These are phyloP conservation scores for Coptodon rendalli DNA, from an alignment of 2,113 vertebrate genomes.

Conservation along the genomic window DNA sequence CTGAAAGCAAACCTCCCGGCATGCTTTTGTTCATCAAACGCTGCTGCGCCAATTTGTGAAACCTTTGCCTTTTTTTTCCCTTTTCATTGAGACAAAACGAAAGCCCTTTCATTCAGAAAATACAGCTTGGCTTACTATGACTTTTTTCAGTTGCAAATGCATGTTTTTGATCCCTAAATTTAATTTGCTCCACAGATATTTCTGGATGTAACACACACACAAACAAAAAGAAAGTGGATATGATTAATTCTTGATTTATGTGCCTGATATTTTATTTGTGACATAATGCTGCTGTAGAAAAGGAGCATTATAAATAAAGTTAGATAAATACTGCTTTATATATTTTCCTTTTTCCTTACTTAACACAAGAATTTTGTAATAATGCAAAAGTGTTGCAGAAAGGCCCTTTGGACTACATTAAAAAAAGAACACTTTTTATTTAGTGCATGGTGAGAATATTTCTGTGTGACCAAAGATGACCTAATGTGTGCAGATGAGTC, in stretches of 20 bases:
- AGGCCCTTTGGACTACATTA: neutral
- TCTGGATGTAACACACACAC: neutral
- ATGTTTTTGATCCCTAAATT: neutral
- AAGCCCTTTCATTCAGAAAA: neutral
- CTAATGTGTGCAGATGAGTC: slow-evolving; percentile 27
- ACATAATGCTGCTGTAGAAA: neutral
- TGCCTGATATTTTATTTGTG: neutral
- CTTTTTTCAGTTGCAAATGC: neutral
- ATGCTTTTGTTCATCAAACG: slow-evolving; percentile 1
- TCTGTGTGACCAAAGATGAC: neutral
- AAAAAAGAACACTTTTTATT: neutral
- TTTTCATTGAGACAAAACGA: neutral
- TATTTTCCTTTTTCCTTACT: neutral
- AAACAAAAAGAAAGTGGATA: neutral
- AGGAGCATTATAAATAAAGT: slow-evolving; percentile 11
- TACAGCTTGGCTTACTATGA: neutral
- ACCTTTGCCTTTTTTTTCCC: neutral
- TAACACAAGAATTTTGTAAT: neutral
- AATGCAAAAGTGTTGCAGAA: neutral
- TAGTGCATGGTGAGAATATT: neutral
- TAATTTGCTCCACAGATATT: neutral
- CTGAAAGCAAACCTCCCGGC: neutral
- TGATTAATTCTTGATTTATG: neutral
- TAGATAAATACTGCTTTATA: neutral
- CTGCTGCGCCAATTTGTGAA: slow-evolving; percentile 10